Evolutionary conservation across 2,113 vertebrate species (phyloP).

Genomic region (Propithecus coquereli): DNA sequence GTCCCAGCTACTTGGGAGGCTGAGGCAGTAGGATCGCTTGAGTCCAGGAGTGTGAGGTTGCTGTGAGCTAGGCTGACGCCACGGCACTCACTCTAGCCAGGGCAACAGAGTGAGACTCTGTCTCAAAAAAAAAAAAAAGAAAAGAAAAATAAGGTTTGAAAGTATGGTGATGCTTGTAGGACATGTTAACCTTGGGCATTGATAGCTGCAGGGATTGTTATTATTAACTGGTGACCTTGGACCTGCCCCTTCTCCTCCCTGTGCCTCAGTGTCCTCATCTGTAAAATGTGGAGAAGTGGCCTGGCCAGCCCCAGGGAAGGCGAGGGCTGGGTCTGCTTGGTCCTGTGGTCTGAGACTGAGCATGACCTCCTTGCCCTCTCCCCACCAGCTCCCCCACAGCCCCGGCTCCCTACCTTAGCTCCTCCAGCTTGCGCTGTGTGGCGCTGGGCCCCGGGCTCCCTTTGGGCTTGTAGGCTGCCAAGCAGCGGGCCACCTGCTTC

Average conservation of each 20-base stretch:
- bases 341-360: neutral
- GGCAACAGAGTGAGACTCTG: no score
- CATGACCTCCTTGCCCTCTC: neutral
- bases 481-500: conserved; percentile 69
- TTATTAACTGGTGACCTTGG: neutral
- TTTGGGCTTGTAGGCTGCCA: conserved; percentile 53
- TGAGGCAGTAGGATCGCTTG: no score
- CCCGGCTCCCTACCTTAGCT: conserved; percentile 69
- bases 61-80: no score
- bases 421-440: conserved; percentile 59
- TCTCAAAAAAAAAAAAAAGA: no score
- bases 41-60: no score
- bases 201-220: neutral
- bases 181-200: neutral
- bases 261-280: neutral
- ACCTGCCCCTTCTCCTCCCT: neutral
- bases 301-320: neutral
- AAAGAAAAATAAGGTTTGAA: neutral
- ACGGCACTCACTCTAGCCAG: no score
- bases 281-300: neutral
- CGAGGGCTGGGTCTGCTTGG: neutral
- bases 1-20: no score
- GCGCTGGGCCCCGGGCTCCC: neutral
- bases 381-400: neutral
- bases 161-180: neutral